phyloP scores from a whole-genome alignment of 2,113 vertebrate genomes.

The Hippoglossus stenolepis region DNA sequence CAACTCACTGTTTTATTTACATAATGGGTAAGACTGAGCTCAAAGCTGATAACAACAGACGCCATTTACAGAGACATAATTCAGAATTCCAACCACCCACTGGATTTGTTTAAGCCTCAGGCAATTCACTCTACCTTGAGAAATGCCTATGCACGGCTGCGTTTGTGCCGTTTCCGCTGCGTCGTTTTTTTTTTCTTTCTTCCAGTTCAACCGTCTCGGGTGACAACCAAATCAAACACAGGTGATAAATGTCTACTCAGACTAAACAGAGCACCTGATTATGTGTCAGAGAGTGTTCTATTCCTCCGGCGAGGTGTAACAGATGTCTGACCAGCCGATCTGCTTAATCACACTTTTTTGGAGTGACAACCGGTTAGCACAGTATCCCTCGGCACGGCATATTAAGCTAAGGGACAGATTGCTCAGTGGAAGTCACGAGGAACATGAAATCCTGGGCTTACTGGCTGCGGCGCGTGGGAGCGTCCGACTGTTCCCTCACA shows the following conservation, averaged over 20 bases:
- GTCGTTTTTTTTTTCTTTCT: background rate
- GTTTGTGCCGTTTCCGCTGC: constrained; percentile 31
- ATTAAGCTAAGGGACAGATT: constrained; percentile 60
- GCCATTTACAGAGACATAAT: constrained; percentile 43
- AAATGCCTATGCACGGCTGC: constrained; percentile 46
- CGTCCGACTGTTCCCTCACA: constrained; percentile 29
- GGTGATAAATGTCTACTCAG: constrained; percentile 71
- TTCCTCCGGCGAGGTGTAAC: constrained; percentile 69
- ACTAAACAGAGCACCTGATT: constrained; percentile 71
- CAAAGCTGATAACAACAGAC: constrained; percentile 13
- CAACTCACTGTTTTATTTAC: constrained; percentile 4
- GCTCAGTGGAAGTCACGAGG: constrained; percentile 37
- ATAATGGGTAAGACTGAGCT: background rate
- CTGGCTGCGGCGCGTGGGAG: constrained; percentile 18
- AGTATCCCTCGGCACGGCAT: constrained; percentile 44
- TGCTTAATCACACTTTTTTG: constrained; percentile 72
- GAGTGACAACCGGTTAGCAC: constrained; percentile 64
- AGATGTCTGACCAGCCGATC: constrained; percentile 74
- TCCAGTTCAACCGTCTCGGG: constrained; percentile 32
- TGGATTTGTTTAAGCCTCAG: constrained; percentile 41
- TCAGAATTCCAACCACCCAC: constrained; percentile 38
- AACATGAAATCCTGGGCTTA: constrained; percentile 47
- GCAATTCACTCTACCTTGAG: constrained; percentile 47
- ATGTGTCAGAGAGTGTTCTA: constrained; percentile 65
- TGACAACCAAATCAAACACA: constrained; percentile 68